phyloP scores from a whole-genome alignment of 2,888 invertebrate genomes.

The Ectemnius continuus region DNA sequence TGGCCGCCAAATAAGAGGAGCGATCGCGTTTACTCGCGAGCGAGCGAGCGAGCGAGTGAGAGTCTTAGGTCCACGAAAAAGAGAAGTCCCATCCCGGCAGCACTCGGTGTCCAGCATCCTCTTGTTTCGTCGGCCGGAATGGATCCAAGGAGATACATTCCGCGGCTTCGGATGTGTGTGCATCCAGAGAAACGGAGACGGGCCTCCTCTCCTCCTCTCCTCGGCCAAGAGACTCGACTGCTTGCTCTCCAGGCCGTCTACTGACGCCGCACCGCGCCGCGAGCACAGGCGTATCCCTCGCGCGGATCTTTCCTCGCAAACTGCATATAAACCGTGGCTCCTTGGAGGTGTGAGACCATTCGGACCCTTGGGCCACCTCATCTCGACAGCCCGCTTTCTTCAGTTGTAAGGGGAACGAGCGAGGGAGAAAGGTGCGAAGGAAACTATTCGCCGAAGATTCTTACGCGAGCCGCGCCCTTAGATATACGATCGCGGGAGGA shows the following conservation, averaged over 20 bases:
- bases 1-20: conserved; percentile 73
- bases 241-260: not conserved
- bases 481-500: conserved; percentile 72
- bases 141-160: conserved; percentile 57
- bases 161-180: conserved; percentile 44
- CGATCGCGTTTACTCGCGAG: conserved; percentile 65
- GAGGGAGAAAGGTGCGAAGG: conserved; percentile 69
- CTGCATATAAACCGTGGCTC: conserved; percentile 30
- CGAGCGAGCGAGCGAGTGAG: conserved; percentile 49
- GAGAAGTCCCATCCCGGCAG: conserved; percentile 40
- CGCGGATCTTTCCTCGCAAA: conserved; percentile 48
- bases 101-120: conserved; percentile 16
- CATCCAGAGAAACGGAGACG: conserved; percentile 19
- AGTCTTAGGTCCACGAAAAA: conserved; percentile 39
- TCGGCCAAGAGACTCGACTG: not conserved
- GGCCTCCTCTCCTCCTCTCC: conserved; percentile 8
- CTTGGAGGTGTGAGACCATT: conserved; percentile 27
- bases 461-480: conserved; percentile 58
- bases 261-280: conserved; percentile 11
- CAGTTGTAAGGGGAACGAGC: not conserved
- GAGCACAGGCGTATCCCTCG: conserved; percentile 54
- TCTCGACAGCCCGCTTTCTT: not conserved
- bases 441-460: conserved; percentile 70
- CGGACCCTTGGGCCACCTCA: conserved; percentile 5
- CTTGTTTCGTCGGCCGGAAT: conserved; percentile 46